These are phyloP conservation scores for Cyclopterus lumpus DNA, from an alignment of 2,797 vertebrate species.

Conservation along the genomic window DNA sequence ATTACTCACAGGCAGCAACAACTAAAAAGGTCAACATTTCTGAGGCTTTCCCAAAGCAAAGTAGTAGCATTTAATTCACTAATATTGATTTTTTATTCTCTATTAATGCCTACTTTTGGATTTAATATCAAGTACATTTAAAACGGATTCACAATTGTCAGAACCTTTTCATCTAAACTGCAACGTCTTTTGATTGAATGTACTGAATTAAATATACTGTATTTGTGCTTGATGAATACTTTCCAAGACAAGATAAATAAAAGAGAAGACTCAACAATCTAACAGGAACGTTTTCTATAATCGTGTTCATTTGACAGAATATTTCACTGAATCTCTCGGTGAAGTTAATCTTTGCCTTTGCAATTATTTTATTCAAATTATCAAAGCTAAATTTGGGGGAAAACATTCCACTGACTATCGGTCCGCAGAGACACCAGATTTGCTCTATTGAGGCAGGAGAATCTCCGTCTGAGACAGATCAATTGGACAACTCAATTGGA, in stretches of 20 bases:
- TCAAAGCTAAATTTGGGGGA: slow-evolving; percentile 4
- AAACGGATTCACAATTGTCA: slow-evolving; percentile 5
- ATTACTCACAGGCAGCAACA: not conserved
- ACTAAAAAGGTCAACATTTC: not conserved
- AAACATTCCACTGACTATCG: not conserved
- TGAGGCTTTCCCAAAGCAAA: not conserved
- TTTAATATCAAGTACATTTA: not conserved
- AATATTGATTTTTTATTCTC: not conserved
- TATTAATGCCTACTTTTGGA: not conserved
- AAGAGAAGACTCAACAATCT: not conserved
- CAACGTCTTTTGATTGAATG: not conserved
- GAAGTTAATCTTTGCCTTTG: not conserved
- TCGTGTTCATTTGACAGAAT: not conserved
- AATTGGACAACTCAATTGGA: slow-evolving; percentile 45
- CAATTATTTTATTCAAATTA: not conserved
- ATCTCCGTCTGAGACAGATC: slow-evolving; percentile 44
- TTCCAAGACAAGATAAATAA: not conserved
- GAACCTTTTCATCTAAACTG: not conserved
- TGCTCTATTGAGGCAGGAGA: slow-evolving; percentile 4
- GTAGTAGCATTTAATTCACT: not conserved
- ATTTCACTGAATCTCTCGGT: not conserved
- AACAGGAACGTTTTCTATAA: not conserved
- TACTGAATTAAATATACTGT: not conserved
- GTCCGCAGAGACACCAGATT: slow-evolving; percentile 9
- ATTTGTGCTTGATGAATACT: not conserved